Conservation (phyloP, 37 sponge, comb jelly and placozoan species). For the Halisarca cf. caerulea region DNA sequence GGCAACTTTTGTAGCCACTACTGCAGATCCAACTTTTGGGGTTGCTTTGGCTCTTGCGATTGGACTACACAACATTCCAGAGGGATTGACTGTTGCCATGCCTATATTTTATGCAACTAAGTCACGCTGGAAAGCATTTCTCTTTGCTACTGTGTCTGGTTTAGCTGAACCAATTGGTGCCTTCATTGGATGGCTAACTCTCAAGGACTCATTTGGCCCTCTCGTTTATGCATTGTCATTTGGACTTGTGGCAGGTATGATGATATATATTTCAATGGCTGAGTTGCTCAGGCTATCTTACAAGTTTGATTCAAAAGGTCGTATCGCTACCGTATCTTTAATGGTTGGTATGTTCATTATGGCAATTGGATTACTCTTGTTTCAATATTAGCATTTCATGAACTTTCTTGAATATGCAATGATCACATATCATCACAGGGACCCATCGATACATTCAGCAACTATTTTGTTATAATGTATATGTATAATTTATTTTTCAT, state of each 20-base stretch:
- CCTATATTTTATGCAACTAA: conserved; percentile 79
- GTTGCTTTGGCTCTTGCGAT: conserved; percentile 72
- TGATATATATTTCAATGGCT: conserved; percentile 68
- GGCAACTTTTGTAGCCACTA: conserved; percentile 70
- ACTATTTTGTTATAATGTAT: not conserved
- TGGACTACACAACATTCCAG: conserved; percentile 71
- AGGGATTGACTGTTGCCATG: conserved; percentile 78
- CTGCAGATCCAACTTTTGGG: conserved; percentile 60
- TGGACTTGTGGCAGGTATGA: conserved; percentile 75
- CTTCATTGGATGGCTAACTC: conserved; percentile 52
- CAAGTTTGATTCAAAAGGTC: conserved; percentile 51
- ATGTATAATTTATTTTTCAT: not conserved
- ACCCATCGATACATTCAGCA: no score
- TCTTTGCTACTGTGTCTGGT: conserved; percentile 71
- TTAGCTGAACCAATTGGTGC: conserved; percentile 72
- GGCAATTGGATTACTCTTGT: conserved; percentile 60
- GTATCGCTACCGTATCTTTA: conserved; percentile 32
- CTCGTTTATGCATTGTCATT: conserved; percentile 60
- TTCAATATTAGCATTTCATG: conserved; percentile 47
- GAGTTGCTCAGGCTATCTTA: conserved; percentile 65
- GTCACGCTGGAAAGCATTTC: conserved; percentile 57
- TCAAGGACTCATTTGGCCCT: conserved; percentile 59
- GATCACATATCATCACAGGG: no score
- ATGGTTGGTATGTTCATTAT: conserved; percentile 64
- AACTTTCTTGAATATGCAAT: no score